A percentile compares a stretch with the other conserved stretches of the same genome.
These are phyloP conservation scores for Cyprinus carpio DNA, from an alignment of 2,113 vertebrate species.

Conservation along the genomic window DNA sequence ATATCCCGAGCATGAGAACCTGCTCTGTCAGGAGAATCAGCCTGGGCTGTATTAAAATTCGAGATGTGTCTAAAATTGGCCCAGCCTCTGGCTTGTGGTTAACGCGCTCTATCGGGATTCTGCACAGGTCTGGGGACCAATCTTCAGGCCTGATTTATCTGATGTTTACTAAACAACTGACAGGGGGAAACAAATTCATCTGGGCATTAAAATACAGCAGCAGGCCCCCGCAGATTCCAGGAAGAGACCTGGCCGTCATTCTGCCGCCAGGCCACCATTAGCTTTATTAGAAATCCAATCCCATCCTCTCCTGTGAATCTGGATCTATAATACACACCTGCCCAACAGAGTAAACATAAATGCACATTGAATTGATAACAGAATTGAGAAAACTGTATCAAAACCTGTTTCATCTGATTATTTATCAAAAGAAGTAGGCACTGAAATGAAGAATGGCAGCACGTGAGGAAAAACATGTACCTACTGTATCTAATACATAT, in stretches of 20 bases:
- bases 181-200: conserved; percentile 65
- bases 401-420: neutral
- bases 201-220: conserved; percentile 65
- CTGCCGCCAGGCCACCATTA: conserved; percentile 59
- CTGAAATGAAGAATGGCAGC: neutral
- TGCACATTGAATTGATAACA: conserved; percentile 22
- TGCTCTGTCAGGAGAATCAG: conserved; percentile 59
- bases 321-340: conserved; percentile 22
- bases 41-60: conserved; percentile 55
- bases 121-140: conserved; percentile 54
- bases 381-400: conserved; percentile 12
- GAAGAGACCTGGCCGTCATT: conserved; percentile 55
- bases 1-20: conserved; percentile 51
- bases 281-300: conserved; percentile 65
- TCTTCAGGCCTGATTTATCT: conserved; percentile 67
- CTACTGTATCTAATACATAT: neutral
- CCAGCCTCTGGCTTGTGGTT: conserved; percentile 53
- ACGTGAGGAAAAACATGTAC: neutral
- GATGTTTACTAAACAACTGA: conserved; percentile 68
- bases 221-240: conserved; percentile 53
- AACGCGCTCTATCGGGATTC: conserved; percentile 61
- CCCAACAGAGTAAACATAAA: conserved; percentile 18
- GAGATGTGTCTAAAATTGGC: conserved; percentile 60
- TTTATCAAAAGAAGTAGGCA: neutral
- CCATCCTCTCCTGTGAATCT: conserved; percentile 31